Evolutionary conservation across 2,113 vertebrate genomes (phyloP).

Genomic region (Hippocampus abdominalis): DNA sequence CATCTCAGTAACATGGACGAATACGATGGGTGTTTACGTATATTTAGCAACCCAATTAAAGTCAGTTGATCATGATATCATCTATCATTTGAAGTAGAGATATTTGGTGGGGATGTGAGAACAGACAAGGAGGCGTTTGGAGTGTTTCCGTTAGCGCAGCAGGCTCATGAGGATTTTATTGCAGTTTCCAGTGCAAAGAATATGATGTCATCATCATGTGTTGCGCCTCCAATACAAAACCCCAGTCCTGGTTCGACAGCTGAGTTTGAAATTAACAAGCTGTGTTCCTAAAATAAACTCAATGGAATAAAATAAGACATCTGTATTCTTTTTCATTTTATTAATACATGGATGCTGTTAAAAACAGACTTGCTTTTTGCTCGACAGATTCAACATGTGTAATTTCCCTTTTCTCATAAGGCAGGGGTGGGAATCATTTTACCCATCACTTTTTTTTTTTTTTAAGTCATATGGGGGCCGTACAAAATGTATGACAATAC

Average conservation of each 20-base stretch:
- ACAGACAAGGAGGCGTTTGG: conserved; percentile 17
- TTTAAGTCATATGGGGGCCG: neutral
- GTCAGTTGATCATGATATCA: neutral
- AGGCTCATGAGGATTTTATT: conserved; percentile 44
- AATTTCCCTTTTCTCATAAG: neutral
- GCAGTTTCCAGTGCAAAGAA: conserved; percentile 45
- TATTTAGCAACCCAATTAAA: neutral
- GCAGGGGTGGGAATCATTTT: neutral
- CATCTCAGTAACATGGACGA: neutral
- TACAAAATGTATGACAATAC: neutral
- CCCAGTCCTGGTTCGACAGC: conserved; percentile 52
- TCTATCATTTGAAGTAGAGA: conserved; percentile 1
- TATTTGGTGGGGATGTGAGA: conserved; percentile 29
- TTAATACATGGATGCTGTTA: conserved; percentile 49
- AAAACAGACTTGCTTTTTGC: conserved; percentile 15
- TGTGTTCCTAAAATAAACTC: conserved; percentile 43
- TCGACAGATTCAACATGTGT: neutral
- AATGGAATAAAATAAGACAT: neutral
- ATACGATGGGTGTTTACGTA: neutral
- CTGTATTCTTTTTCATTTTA: conserved; percentile 30
- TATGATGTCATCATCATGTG: conserved; percentile 64
- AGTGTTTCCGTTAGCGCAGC: conserved; percentile 15
- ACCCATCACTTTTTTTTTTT: neutral
- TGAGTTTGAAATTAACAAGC: conserved; percentile 41
- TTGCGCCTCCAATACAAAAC: conserved; percentile 47